phyloP scores from a whole-genome alignment of 1,140 invertebrate genomes.

The Drosophila ambigua region DNA sequence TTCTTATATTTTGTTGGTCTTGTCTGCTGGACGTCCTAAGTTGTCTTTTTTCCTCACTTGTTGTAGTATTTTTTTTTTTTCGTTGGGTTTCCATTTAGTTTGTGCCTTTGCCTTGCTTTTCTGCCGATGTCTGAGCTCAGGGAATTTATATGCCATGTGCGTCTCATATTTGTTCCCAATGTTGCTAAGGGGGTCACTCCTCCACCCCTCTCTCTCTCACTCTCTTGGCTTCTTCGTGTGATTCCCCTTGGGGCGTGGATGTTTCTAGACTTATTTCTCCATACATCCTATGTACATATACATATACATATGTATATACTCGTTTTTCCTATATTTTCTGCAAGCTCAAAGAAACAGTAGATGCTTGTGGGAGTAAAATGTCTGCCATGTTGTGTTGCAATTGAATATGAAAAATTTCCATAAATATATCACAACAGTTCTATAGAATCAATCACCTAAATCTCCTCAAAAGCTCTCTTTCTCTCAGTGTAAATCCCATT shows the following conservation, averaged over 20 bases:
- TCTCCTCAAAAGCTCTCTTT: neutral
- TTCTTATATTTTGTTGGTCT: slow-evolving; percentile 2
- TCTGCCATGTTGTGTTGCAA: too few species aligned
- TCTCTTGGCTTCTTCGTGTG: neutral
- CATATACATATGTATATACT: slow-evolving; percentile 9
- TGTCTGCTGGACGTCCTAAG: slow-evolving; percentile 23
- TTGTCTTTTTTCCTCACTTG: slow-evolving; percentile 35
- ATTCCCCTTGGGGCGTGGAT: slow-evolving; percentile 13
- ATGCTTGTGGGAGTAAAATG: too few species aligned
- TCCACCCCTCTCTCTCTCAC: neutral
- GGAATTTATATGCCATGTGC: slow-evolving; percentile 75
- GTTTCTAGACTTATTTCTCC: neutral
- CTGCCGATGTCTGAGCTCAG: slow-evolving; percentile 61
- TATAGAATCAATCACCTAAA: neutral
- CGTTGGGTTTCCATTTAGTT: neutral
- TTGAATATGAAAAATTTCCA: too few species aligned
- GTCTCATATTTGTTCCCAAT: slow-evolving; percentile 64
- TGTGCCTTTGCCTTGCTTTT: slow-evolving; percentile 52
- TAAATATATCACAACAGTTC: too few species aligned
- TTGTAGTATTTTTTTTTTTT: slow-evolving; percentile 2
- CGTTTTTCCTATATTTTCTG: too few species aligned
- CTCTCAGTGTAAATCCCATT: neutral
- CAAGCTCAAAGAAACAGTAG: too few species aligned
- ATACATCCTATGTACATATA: neutral
- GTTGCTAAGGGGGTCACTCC: slow-evolving; percentile 56